phyloP scores from a whole-genome alignment of 2,113 vertebrate genomes.

The Sardina pilchardus region DNA sequence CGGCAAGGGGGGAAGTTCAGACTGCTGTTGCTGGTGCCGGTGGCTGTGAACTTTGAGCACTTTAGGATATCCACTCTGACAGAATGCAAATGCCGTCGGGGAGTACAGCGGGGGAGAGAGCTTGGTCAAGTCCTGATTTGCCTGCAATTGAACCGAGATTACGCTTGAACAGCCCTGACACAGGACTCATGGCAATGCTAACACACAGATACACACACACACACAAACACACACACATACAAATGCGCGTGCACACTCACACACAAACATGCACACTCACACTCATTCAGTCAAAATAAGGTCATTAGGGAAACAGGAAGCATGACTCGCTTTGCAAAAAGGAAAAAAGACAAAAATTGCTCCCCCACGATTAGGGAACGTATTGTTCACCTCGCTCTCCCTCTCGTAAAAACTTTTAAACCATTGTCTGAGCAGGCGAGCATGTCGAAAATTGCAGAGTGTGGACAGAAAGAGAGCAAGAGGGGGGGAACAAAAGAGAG shows the following conservation, averaged over 20 bases:
- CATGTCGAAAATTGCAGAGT: conserved; percentile 4
- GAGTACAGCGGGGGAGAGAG: too few relatives aligned
- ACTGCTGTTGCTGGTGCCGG: too few relatives aligned
- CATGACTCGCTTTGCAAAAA: conserved; percentile 13
- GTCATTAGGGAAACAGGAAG: conserved; percentile 18
- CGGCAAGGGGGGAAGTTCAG: too few relatives aligned
- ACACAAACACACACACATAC: neutral
- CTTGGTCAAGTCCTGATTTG: neutral
- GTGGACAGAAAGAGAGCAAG: neutral
- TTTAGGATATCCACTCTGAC: conserved; percentile 27
- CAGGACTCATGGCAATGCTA: neutral
- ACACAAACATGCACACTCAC: neutral
- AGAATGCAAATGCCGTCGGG: conserved; percentile 6
- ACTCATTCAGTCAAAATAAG: neutral
- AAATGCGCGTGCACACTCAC: too few relatives aligned
- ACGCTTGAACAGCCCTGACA: neutral
- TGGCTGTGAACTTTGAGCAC: too few relatives aligned
- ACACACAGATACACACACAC: neutral
- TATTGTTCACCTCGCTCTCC: neutral
- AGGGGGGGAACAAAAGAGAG: neutral
- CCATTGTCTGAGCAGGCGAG: neutral
- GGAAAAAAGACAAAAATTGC: neutral
- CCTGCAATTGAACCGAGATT: neutral
- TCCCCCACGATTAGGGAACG: neutral
- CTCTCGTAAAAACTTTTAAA: conserved; percentile 4